Percentiles rank a stretch among this genome's conserved stretches.
Conservation (phyloP, 2,797 vertebrate genomes). For the Poecilia velifera region DNA sequence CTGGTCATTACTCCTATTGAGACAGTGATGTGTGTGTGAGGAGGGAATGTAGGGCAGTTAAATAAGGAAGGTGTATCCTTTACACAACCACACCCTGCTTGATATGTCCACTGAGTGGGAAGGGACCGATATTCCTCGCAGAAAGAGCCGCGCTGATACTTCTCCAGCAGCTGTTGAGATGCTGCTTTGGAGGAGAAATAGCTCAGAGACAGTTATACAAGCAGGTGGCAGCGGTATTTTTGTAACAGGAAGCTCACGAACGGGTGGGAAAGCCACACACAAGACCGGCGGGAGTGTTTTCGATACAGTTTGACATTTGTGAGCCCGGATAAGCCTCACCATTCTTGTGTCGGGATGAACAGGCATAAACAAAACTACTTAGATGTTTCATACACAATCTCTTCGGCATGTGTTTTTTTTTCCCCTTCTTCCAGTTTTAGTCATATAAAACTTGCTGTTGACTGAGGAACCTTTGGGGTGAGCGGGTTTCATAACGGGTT, state of each 20-base stretch:
- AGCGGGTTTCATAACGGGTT: constrained; percentile 16
- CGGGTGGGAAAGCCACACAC: constrained; percentile 6
- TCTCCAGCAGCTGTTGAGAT: constrained; percentile 57
- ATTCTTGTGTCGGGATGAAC: constrained; percentile 4
- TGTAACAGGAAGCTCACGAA: constrained; percentile 28
- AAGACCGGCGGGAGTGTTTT: constrained; percentile 14
- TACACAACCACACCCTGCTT: constrained; percentile 54
- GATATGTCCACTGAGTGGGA: constrained; percentile 35
- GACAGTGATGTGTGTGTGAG: constrained; percentile 36
- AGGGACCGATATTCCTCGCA: constrained; percentile 23
- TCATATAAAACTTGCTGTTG: constrained; percentile 13
- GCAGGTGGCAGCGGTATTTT: constrained; percentile 41
- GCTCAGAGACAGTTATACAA: constrained; percentile 12
- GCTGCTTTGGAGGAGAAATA: constrained; percentile 21
- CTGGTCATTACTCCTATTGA: constrained; percentile 63
- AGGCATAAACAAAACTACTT: constrained; percentile 12
- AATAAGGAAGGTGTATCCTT: constrained; percentile 74
- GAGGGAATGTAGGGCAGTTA: constrained; percentile 74
- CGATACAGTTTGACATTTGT: constrained; percentile 33
- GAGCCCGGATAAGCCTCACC: constrained; percentile 5
- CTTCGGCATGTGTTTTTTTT: neutral
- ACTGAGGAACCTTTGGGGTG: constrained; percentile 8
- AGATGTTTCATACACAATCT: neutral
- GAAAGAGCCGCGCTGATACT: constrained; percentile 12
- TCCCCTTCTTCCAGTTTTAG: neutral